phyloP scores from a whole-genome alignment of 2,113 vertebrate genomes.

The Ceratotherium simum region DNA sequence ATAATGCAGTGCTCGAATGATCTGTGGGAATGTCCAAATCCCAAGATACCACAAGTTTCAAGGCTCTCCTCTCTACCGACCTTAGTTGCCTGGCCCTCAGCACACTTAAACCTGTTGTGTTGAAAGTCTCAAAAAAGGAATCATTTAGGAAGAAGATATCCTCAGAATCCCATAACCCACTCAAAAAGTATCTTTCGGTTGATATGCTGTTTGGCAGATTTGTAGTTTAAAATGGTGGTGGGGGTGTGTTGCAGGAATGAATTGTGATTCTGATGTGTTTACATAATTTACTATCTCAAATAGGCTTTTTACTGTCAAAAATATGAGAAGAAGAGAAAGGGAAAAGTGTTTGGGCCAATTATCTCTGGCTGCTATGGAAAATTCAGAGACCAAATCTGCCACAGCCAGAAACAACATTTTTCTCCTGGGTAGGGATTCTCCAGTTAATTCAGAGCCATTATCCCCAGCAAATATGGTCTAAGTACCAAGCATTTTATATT shows the following conservation, averaged over 20 bases:
- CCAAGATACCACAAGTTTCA: background rate
- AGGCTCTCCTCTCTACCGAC: background rate
- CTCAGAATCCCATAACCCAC: background rate
- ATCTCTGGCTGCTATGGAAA: constrained; percentile 57
- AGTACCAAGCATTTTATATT: background rate
- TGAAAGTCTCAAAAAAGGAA: background rate
- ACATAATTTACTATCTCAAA: background rate
- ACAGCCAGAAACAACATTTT: constrained; percentile 65
- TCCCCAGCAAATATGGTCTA: background rate
- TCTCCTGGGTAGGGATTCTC: constrained; percentile 2
- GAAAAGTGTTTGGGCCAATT: constrained; percentile 1
- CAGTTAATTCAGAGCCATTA: background rate
- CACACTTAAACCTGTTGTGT: background rate
- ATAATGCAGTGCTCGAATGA: background rate
- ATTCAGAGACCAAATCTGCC: constrained; percentile 19
- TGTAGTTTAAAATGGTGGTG: background rate
- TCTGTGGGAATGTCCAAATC: background rate
- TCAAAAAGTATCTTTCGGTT: background rate
- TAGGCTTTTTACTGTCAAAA: constrained; percentile 24
- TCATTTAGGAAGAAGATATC: background rate
- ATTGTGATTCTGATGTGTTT: background rate
- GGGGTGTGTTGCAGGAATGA: too few relatives aligned
- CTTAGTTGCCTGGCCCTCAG: background rate
- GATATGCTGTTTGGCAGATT: background rate
- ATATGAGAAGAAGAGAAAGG: constrained; percentile 14